Evolutionary conservation across 1,140 invertebrate species (phyloP).

Genomic region (Drosophila oshimai): DNA sequence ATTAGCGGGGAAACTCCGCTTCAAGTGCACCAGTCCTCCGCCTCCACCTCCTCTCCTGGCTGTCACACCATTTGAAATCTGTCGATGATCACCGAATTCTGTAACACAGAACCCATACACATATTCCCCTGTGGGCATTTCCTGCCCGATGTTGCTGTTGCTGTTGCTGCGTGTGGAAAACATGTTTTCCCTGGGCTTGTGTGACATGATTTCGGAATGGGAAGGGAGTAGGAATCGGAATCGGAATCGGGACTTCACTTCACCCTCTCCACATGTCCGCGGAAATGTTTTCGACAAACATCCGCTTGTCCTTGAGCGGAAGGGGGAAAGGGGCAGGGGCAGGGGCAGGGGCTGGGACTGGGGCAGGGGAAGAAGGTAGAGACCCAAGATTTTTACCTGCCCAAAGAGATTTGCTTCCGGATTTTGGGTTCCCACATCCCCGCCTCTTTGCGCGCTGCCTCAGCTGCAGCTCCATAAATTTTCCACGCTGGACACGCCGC

Average conservation of each 20-base stretch:
- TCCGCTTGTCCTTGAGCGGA: slow-evolving; percentile 72
- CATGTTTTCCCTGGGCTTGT: slow-evolving; percentile 41
- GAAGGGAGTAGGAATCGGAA: no score
- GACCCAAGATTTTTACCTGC: slow-evolving; percentile 53
- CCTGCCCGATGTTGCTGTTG: slow-evolving; percentile 34
- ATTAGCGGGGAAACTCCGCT: slow-evolving; percentile 12
- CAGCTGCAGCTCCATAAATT: slow-evolving; percentile 50
- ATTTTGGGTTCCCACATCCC: not conserved
- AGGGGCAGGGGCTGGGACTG: not conserved
- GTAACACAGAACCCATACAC: not conserved
- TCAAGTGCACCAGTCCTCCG: slow-evolving; percentile 18
- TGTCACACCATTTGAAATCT: slow-evolving; percentile 14
- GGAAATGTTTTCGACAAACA: slow-evolving; percentile 58
- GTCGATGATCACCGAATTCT: slow-evolving; percentile 12
- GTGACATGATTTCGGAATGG: slow-evolving; percentile 72
- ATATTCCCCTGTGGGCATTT: slow-evolving; percentile 28
- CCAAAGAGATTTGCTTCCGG: slow-evolving; percentile 1
- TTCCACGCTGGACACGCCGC: slow-evolving; percentile 48
- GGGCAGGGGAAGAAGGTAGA: not conserved
- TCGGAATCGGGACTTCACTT: no score
- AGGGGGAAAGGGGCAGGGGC: not conserved
- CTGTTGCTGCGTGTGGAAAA: slow-evolving; percentile 10
- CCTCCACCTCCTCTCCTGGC: not conserved
- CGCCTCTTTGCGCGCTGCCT: not conserved
- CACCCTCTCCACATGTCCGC: slow-evolving; percentile 42